These are phyloP conservation scores for Leptopilina myrica DNA, from an alignment of 2,888 invertebrate species.

Conservation along the genomic window DNA sequence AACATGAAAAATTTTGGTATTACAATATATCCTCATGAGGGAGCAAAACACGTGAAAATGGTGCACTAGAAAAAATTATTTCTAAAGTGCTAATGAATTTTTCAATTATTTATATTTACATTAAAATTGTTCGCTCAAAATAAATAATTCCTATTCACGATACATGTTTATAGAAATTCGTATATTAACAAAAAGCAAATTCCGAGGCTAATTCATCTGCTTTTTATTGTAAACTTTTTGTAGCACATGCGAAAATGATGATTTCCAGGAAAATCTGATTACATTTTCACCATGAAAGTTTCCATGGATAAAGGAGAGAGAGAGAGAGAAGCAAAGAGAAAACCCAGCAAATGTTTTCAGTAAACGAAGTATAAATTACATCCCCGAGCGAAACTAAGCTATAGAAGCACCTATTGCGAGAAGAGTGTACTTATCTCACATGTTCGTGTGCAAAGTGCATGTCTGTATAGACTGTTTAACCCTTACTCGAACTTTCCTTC, in stretches of 20 bases:
- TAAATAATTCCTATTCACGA: too few species aligned
- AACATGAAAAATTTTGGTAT: too few species aligned
- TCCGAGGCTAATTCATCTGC: too few species aligned
- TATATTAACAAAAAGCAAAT: too few species aligned
- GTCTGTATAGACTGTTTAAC: conserved; percentile 3
- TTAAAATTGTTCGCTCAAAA: too few species aligned
- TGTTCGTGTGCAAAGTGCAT: conserved; percentile 23
- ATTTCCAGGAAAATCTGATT: neutral
- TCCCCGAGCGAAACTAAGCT: conserved; percentile 12
- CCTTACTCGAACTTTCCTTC: conserved; percentile 21
- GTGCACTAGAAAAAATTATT: too few species aligned
- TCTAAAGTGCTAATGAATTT: too few species aligned
- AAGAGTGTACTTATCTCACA: conserved; percentile 20
- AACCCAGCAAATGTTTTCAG: conserved; percentile 13
- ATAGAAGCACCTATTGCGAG: conserved; percentile 1
- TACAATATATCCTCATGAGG: too few species aligned
- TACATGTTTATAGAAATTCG: too few species aligned
- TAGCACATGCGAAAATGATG: neutral
- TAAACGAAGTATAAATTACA: conserved; percentile 26
- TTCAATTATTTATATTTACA: too few species aligned
- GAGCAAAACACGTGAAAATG: too few species aligned
- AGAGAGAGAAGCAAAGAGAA: neutral
- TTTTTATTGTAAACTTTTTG: too few species aligned
- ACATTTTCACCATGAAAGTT: conserved; percentile 12
- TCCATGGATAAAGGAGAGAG: neutral